These are phyloP conservation scores for Thaumetopoea pityocampa DNA, from an alignment of 1,140 invertebrate genomes.

Conservation along the genomic window DNA sequence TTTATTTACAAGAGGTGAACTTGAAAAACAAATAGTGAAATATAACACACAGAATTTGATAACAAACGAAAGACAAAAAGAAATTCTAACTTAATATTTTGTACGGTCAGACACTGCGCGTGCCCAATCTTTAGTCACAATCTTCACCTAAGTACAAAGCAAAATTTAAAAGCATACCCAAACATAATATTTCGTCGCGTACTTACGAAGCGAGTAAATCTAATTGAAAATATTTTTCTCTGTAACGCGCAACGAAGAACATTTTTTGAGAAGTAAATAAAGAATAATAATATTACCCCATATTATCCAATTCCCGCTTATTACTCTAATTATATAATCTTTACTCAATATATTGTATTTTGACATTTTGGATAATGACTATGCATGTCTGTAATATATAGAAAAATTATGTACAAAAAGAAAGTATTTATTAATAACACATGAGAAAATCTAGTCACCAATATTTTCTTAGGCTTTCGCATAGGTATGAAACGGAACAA, in stretches of 20 bases:
- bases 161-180: constrained; percentile 33
- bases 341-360: constrained; percentile 19
- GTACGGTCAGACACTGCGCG: constrained; percentile 15
- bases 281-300: constrained; percentile 28
- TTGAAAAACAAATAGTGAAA: constrained; percentile 24
- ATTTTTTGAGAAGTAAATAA: constrained; percentile 24
- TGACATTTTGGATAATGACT: constrained; percentile 33
- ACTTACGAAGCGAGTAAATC: constrained; percentile 18
- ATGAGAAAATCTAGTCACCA: constrained; percentile 16
- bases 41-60: constrained; percentile 17
- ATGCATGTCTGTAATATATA: constrained; percentile 27
- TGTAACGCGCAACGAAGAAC: constrained; percentile 20
- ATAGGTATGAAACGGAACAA: constrained; percentile 20
- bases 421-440: constrained; percentile 27
- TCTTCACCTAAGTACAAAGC: constrained; percentile 49
- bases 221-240: constrained; percentile 11
- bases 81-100: constrained; percentile 13
- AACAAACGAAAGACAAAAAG: constrained; percentile 11
- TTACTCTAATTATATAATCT: constrained; percentile 13
- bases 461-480: constrained; percentile 25
- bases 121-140: constrained; percentile 12
- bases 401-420: constrained; percentile 40
- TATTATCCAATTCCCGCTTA: constrained; percentile 29
- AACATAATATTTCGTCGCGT: constrained; percentile 9
- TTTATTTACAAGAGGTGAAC: constrained; percentile 52